phyloP scores from a whole-genome alignment of 2,113 vertebrate species.

The Candoia aspera region DNA sequence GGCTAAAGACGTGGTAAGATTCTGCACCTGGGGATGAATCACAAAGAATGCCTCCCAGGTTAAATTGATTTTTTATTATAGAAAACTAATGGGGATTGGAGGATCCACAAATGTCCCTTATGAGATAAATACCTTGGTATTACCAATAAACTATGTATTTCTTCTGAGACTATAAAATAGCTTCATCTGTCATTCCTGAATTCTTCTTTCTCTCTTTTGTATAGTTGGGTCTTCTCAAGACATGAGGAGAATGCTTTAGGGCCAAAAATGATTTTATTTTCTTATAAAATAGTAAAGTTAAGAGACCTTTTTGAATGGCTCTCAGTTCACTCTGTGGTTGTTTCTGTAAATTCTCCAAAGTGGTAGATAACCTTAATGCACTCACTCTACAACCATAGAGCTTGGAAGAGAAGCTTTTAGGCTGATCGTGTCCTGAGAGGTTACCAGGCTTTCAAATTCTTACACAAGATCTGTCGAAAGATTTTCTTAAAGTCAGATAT shows the following conservation, averaged over 20 bases:
- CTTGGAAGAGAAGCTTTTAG: conserved; percentile 63
- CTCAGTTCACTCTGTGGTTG: conserved; percentile 25
- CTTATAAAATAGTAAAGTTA: conserved; percentile 48
- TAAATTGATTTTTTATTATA: background rate
- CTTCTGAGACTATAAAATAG: background rate
- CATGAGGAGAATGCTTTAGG: conserved; percentile 14
- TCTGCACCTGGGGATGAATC: background rate
- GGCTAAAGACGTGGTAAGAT: background rate
- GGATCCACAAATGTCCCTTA: background rate
- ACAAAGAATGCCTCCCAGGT: background rate
- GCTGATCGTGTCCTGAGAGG: conserved; percentile 51
- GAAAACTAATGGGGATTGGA: background rate
- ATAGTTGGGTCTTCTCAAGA: conserved; percentile 21
- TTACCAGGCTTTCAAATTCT: conserved; percentile 64
- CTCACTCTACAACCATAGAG: conserved; percentile 31
- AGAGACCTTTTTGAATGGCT: conserved; percentile 39
- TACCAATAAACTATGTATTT: background rate
- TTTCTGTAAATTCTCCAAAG: conserved; percentile 53
- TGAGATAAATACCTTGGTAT: conserved; percentile 16
- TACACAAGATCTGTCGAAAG: conserved; percentile 55
- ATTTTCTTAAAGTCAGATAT: conserved; percentile 51
- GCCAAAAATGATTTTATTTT: conserved; percentile 31
- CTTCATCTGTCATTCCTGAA: conserved; percentile 14
- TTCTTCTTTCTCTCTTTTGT: background rate
- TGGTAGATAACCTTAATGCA: conserved; percentile 55